phyloP scores from a whole-genome alignment of 2,797 vertebrate species.

The Hippocampus kuda region DNA sequence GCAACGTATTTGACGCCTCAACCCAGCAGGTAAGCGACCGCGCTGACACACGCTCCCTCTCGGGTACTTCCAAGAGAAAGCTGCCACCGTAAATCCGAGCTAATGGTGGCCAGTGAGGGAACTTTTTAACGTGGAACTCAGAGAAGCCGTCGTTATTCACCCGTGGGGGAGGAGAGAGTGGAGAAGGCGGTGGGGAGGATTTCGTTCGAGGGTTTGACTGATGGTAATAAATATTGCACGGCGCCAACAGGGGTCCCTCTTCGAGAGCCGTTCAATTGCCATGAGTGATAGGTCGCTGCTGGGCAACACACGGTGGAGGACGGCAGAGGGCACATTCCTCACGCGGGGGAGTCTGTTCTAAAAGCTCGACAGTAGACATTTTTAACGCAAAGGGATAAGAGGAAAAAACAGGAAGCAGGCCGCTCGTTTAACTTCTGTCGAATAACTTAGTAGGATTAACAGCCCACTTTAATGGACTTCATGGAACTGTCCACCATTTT shows the following conservation, averaged over 20 bases:
- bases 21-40: constrained; percentile 30
- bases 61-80: constrained; percentile 38
- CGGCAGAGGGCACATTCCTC: constrained; percentile 52
- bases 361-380: constrained; percentile 27
- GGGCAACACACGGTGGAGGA: constrained; percentile 48
- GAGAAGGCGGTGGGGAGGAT: not conserved
- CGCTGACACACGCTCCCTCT: constrained; percentile 41
- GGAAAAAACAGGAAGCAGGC: constrained; percentile 2
- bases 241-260: constrained; percentile 63
- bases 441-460: constrained; percentile 5
- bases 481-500: not conserved
- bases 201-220: constrained; percentile 45
- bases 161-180: constrained; percentile 24
- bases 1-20: constrained; percentile 36
- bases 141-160: constrained; percentile 54
- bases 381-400: constrained; percentile 14
- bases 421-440: not conserved
- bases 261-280: constrained; percentile 57
- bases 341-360: constrained; percentile 38
- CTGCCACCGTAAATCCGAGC: constrained; percentile 55
- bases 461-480: not conserved
- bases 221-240: constrained; percentile 64
- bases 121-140: constrained; percentile 62
- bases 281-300: constrained; percentile 61
- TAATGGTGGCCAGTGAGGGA: constrained; percentile 55